These are phyloP conservation scores for Drosophila bunnanda DNA, from an alignment of 2,888 invertebrate genomes.

Conservation along the genomic window DNA sequence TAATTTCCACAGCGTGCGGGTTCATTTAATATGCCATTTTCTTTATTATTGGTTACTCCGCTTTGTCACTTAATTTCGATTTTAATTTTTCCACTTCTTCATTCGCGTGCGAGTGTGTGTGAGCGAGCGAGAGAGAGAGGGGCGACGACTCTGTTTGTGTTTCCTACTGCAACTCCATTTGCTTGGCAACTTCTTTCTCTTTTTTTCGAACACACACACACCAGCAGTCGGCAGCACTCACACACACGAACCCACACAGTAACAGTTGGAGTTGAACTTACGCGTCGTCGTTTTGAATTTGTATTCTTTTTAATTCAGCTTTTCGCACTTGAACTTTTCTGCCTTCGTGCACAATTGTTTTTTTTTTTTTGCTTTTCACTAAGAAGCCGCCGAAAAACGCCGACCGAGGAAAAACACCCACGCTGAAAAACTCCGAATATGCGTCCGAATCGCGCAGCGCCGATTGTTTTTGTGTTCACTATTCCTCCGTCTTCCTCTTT, in stretches of 20 bases:
- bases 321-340: slow-evolving; percentile 41
- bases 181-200: slow-evolving; percentile 74
- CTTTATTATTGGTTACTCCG: slow-evolving; percentile 45
- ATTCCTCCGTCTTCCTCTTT: background rate
- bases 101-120: slow-evolving; percentile 38
- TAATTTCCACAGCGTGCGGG: slow-evolving; percentile 48
- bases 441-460: slow-evolving; percentile 51
- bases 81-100: slow-evolving; percentile 63
- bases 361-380: slow-evolving; percentile 10
- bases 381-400: slow-evolving; percentile 56
- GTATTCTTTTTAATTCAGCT: slow-evolving; percentile 51
- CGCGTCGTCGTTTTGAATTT: slow-evolving; percentile 47
- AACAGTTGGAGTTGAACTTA: slow-evolving; percentile 56
- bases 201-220: slow-evolving; percentile 49
- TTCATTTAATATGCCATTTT: slow-evolving; percentile 36
- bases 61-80: slow-evolving; percentile 68
- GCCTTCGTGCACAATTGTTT: slow-evolving; percentile 55
- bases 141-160: slow-evolving; percentile 67
- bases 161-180: slow-evolving; percentile 72
- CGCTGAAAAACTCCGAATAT: slow-evolving; percentile 36
- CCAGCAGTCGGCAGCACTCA: slow-evolving; percentile 23
- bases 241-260: slow-evolving; percentile 43
- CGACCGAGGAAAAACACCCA: slow-evolving; percentile 57
- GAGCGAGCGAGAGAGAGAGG: slow-evolving; percentile 18
- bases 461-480: slow-evolving; percentile 26